Conservation (phyloP, 2,797 vertebrate genomes). For the Urophycis tenuis region DNA sequence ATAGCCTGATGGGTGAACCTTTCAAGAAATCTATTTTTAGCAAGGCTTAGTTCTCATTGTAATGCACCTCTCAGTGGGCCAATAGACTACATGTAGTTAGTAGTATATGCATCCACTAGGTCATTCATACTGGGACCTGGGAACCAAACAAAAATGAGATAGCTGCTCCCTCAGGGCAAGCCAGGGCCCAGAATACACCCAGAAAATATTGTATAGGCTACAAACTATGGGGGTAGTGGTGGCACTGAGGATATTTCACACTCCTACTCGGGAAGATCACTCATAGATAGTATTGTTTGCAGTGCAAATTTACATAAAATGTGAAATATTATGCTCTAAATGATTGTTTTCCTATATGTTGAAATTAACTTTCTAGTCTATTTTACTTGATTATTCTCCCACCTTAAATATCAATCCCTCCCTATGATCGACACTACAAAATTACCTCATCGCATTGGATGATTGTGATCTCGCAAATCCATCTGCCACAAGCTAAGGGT, state of each 20-base stretch:
- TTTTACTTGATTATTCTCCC: too few species aligned
- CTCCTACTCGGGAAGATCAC: background rate
- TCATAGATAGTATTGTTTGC: background rate
- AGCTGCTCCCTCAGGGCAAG: background rate
- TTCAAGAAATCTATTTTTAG: slow-evolving; percentile 59
- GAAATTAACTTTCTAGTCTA: background rate
- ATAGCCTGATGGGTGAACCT: slow-evolving; percentile 40
- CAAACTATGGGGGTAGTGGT: background rate
- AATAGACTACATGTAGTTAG: slow-evolving; percentile 34
- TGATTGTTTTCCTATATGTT: background rate
- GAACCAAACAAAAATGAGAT: background rate
- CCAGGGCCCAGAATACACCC: background rate
- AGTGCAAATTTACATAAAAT: background rate
- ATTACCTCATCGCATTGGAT: too few species aligned
- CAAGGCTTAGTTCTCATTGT: slow-evolving; percentile 27
- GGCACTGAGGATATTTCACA: background rate
- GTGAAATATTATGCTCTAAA: background rate
- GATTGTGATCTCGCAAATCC: too few species aligned
- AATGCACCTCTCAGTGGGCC: slow-evolving; percentile 44
- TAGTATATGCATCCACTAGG: slow-evolving; percentile 9
- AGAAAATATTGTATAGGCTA: too few species aligned
- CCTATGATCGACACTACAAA: too few species aligned
- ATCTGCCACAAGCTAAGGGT: too few species aligned
- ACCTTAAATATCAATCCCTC: too few species aligned
- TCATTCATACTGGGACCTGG: background rate